Conservation (phyloP, 2,113 vertebrate species). For the Pitta sordida region DNA sequence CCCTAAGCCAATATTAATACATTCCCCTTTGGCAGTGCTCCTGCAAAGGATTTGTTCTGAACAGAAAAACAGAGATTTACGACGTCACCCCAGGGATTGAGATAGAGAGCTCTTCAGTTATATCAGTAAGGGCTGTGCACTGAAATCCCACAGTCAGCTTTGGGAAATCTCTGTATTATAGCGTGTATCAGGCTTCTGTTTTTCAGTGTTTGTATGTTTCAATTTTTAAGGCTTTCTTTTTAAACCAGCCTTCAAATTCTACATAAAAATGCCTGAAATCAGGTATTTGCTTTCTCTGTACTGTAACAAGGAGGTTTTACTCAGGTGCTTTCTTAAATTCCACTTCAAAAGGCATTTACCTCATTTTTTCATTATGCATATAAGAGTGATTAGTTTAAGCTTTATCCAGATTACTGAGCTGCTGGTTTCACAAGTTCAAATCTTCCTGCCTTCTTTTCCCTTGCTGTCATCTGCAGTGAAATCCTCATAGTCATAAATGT, state of each 20-base stretch:
- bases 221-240: background rate
- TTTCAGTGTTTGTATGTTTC: background rate
- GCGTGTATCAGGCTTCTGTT: background rate
- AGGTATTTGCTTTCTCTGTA: background rate
- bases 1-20: constrained; percentile 2
- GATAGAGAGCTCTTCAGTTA: constrained; percentile 8
- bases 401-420: constrained; percentile 44
- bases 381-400: constrained; percentile 32
- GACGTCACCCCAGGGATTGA: background rate
- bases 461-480: background rate
- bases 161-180: constrained; percentile 21
- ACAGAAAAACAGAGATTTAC: constrained; percentile 17
- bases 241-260: background rate
- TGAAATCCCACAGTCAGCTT: constrained; percentile 37
- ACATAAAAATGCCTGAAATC: background rate
- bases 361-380: constrained; percentile 27
- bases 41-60: constrained; percentile 26
- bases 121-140: background rate
- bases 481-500: background rate
- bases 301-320: background rate
- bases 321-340: constrained; percentile 18
- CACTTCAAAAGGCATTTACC: background rate
- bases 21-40: background rate
- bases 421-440: background rate
- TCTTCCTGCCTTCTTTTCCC: constrained; percentile 6